Conservation (phyloP, 2,113 vertebrate species). For the Psittacus erithacus region DNA sequence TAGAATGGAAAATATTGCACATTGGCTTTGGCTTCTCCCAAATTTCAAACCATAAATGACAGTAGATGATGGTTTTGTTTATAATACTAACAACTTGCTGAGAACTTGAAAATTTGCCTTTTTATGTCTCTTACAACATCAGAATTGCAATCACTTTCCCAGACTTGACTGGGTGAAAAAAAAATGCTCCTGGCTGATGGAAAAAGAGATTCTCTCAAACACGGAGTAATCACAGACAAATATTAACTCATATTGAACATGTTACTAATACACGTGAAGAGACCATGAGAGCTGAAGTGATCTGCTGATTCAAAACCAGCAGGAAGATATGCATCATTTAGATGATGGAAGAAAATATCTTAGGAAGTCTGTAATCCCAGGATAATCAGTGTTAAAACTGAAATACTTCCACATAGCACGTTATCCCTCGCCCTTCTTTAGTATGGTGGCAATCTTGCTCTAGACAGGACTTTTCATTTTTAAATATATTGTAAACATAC, state of each 20-base stretch:
- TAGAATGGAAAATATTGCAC: neutral
- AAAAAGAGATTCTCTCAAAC: neutral
- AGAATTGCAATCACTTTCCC: neutral
- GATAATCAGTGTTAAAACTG: neutral
- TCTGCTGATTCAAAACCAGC: neutral
- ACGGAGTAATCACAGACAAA: neutral
- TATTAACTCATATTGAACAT: neutral
- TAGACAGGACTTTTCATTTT: neutral
- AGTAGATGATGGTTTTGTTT: neutral
- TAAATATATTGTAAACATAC: neutral
- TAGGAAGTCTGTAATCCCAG: neutral
- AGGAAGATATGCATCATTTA: neutral
- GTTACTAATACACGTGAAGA: neutral
- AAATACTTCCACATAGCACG: neutral
- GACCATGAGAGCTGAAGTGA: neutral
- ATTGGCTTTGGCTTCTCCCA: neutral
- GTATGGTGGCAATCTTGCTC: neutral
- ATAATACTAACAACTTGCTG: neutral
- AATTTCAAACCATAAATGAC: neutral
- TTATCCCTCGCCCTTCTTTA: neutral
- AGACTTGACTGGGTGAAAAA: neutral
- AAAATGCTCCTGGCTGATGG: neutral
- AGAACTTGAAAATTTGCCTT: neutral
- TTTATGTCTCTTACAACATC: neutral
- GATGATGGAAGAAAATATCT: neutral